Conservation (phyloP, 2,113 vertebrate species). For the Neodon shergylaensis region DNA sequence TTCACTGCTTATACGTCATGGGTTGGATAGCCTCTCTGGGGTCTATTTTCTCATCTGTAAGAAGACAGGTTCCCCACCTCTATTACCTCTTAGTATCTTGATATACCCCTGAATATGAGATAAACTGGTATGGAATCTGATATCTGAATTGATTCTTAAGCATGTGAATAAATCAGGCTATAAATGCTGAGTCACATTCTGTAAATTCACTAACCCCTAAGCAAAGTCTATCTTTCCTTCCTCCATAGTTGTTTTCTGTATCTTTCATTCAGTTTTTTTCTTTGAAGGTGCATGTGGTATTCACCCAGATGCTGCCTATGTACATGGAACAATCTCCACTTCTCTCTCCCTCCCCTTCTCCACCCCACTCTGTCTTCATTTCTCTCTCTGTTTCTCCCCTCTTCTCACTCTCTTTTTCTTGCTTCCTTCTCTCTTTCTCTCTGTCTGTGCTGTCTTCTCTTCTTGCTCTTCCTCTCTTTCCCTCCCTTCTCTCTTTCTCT, state of each 20-base stretch:
- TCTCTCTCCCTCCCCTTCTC: neutral
- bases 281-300: neutral
- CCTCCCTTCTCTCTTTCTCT: neutral
- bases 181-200: neutral
- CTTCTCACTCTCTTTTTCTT: neutral
- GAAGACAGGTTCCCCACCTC: neutral
- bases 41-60: neutral
- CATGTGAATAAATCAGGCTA: too few species aligned
- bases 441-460: too few species aligned
- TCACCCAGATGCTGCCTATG: neutral
- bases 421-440: neutral
- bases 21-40: neutral
- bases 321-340: neutral
- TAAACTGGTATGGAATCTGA: neutral
- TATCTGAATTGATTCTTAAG: neutral
- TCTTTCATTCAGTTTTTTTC: neutral
- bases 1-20: neutral
- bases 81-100: neutral
- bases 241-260: neutral
- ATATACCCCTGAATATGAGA: neutral
- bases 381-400: too few species aligned
- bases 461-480: neutral
- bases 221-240: neutral
- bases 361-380: neutral
- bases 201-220: neutral